Percentiles rank a stretch among this genome's conserved stretches.
Conservation (phyloP, 2,888 invertebrate species). For the Napeogenes sylphis region DNA sequence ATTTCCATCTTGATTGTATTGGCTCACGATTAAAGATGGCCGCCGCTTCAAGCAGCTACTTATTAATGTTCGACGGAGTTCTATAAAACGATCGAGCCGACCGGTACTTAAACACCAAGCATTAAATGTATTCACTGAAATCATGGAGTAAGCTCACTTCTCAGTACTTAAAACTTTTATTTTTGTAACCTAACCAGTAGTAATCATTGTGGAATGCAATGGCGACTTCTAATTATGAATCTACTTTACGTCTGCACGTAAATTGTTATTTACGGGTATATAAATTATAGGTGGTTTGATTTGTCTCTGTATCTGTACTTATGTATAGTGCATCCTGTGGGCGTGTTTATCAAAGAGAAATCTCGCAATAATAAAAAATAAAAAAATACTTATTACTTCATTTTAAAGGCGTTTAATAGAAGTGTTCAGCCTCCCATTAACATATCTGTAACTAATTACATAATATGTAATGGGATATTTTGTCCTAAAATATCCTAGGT, state of each 20-base stretch:
- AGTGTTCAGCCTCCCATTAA: too few species aligned
- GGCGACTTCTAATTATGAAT: slow-evolving; percentile 6
- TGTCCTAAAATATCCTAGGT: too few species aligned
- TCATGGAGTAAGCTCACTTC: slow-evolving; percentile 1
- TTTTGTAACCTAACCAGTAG: slow-evolving; percentile 9
- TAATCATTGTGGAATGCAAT: slow-evolving; percentile 8
- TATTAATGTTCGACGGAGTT: slow-evolving; percentile 6
- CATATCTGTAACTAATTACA: too few species aligned
- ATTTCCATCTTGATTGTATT: slow-evolving; percentile 5
- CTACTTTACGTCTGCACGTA: slow-evolving; percentile 1
- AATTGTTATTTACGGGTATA: slow-evolving; percentile 2
- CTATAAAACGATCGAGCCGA: slow-evolving; percentile 8
- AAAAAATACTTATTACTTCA: too few species aligned
- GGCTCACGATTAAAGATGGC: slow-evolving; percentile 17
- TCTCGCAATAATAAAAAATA: not conserved
- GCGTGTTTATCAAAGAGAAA: not conserved
- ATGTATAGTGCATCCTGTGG: not conserved
- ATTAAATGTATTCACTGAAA: slow-evolving; percentile 8
- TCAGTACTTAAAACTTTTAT: slow-evolving; percentile 11
- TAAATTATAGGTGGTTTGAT: not conserved
- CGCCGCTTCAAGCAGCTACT: not conserved
- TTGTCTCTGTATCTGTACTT: not conserved
- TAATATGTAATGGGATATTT: too few species aligned
- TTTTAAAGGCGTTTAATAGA: too few species aligned
- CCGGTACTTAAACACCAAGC: slow-evolving; percentile 3